Percentiles rank a stretch among this genome's conserved stretches.
phyloP scores from a whole-genome alignment of 2,113 vertebrate species.

The Coptodon rendalli region DNA sequence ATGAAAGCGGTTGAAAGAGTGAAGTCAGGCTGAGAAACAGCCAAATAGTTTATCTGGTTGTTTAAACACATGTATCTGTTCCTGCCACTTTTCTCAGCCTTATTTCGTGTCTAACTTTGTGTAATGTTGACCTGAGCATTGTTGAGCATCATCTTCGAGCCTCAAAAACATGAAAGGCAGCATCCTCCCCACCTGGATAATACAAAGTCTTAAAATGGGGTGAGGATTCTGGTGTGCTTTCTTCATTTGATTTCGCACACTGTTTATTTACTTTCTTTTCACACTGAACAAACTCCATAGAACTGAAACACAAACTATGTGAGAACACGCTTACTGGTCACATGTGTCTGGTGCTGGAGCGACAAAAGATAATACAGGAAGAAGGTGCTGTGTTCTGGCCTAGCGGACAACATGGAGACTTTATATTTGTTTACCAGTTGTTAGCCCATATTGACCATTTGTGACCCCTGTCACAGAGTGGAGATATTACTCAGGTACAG shows the following conservation, averaged over 20 bases:
- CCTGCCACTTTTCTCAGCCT: fast-evolving
- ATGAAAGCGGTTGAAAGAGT: neutral
- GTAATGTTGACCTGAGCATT: no score
- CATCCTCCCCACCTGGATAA: neutral
- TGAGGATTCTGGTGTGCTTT: neutral
- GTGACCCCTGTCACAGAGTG: neutral
- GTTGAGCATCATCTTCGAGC: neutral
- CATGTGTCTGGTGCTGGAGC: neutral
- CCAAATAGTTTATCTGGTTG: neutral
- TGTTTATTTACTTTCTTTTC: neutral
- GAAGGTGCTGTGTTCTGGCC: neutral
- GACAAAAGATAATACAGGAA: neutral
- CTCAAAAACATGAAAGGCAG: neutral
- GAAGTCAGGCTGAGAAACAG: neutral
- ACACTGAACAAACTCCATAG: neutral
- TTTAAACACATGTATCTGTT: neutral
- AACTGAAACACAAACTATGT: neutral
- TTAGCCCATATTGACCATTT: neutral
- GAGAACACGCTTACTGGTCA: neutral
- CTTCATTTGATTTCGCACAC: fast-evolving
- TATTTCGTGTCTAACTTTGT: neutral
- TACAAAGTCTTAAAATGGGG: fast-evolving
- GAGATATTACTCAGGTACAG: neutral
- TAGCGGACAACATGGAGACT: neutral
- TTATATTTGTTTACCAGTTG: neutral